Evolutionary conservation across 2,888 invertebrate genomes (phyloP), one percentile per base, ranked within the genome.

Genomic region (Volucella inanis): DNA sequence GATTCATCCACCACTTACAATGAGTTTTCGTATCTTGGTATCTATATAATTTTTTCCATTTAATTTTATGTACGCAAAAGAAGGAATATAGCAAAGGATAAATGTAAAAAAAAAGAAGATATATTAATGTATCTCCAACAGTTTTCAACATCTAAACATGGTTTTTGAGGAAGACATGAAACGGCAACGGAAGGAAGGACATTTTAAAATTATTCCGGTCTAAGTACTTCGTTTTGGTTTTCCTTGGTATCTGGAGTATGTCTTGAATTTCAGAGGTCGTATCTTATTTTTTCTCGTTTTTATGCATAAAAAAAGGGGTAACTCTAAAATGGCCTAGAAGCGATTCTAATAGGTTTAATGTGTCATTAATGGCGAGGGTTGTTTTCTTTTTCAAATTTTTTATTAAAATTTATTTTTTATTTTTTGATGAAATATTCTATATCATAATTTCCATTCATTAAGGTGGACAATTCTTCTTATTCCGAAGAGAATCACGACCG

Each of bases 361-460:
- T 75, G 75, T 75, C 75, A 75, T 75, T 67, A 75, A 59, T 67
- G 59, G n/a, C 43, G 67, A 67, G 65, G 75, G 67, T 59, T 75
- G 41, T 43, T 50, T 50, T 59, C 41, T 50, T 57, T 57, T 41
- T 39, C 10, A 6, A 3, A 31, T 6, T 31, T 31, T 31, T 31
- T 31, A 31, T 31, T 31, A 31, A 31, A 31, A 31, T 31, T 31
- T 31, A 31, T 31, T 31, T 22, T 22, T 22, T 22, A 22, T 4
- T 4, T 31, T 31, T 31, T 31, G 31, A 31, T 31, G 31, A 31
- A 31, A 31, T 31, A 31, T 6, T 31, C 6, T 6, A 31, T 31
- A 31, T 31, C 6, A 31, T 31, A 6, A 4, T 31, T 4, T 31
- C 6, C 6, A 31, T 31, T 31, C 31, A 6, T 31, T 31, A 31